Conservation (phyloP, 2,797 vertebrate species). For the Argyrosomus regius region DNA sequence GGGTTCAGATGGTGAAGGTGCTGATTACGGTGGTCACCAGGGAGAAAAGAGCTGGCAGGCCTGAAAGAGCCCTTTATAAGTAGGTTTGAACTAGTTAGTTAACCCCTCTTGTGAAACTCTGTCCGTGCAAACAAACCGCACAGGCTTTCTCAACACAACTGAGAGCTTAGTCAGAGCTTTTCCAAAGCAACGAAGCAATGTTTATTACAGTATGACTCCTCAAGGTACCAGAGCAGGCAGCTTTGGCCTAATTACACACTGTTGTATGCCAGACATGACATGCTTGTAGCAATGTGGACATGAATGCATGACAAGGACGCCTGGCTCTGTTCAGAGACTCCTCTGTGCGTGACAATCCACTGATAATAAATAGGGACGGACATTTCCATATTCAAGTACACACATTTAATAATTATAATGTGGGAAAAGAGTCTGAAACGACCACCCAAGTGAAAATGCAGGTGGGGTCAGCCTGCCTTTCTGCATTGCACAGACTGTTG, state of each 20-base stretch:
- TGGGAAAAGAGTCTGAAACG: no score
- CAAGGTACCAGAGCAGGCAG: constrained; percentile 33
- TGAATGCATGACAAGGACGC: constrained; percentile 16
- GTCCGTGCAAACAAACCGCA: constrained; percentile 44
- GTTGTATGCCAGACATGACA: constrained; percentile 46
- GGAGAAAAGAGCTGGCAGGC: constrained; percentile 52
- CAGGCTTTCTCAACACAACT: constrained; percentile 30
- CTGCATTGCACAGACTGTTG: no score
- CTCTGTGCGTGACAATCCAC: neutral
- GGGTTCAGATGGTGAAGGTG: constrained; percentile 59
- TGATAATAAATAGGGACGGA: neutral
- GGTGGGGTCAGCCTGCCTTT: no score
- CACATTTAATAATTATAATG: no score
- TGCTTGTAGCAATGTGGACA: constrained; percentile 17
- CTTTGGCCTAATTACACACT: constrained; percentile 53
- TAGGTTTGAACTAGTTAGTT: constrained; percentile 58
- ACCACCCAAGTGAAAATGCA: no score
- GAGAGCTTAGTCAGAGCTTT: constrained; percentile 37
- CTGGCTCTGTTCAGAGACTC: constrained; percentile 14
- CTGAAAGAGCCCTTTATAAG: constrained; percentile 70
- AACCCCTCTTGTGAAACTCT: constrained; percentile 58
- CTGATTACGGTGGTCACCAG: constrained; percentile 62
- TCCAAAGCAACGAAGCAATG: constrained; percentile 24
- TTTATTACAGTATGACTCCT: constrained; percentile 31
- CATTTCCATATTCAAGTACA: no score